Evolutionary conservation across 2,888 invertebrate genomes (phyloP).

Genomic region (Macropis europaea): DNA sequence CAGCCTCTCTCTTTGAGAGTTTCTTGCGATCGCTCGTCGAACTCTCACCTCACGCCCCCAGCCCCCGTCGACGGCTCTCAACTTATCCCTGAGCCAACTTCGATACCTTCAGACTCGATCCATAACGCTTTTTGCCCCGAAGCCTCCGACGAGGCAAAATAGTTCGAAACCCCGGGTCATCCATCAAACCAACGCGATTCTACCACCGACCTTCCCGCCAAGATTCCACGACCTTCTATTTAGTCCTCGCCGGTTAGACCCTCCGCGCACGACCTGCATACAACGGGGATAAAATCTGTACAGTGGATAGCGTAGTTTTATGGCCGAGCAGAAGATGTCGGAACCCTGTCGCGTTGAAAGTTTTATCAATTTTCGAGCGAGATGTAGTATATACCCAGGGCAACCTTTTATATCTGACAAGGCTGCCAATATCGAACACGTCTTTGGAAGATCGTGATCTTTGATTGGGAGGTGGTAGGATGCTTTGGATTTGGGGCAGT

Average conservation of each 20-base stretch:
- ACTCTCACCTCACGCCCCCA: constrained; percentile 57
- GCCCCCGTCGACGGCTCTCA: constrained; percentile 53
- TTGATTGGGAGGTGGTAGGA: constrained; percentile 31
- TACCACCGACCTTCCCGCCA: constrained; percentile 44
- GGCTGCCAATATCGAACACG: constrained; percentile 20
- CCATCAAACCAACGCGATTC: constrained; percentile 64
- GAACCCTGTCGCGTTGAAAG: constrained; percentile 19
- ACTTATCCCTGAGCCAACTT: constrained; percentile 55
- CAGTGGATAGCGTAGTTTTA: constrained; percentile 25
- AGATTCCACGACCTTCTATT: constrained; percentile 53
- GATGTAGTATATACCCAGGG: neutral
- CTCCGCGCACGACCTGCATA: constrained; percentile 11
- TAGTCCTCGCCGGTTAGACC: constrained; percentile 32
- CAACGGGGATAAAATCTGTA: constrained; percentile 41
- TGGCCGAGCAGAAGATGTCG: neutral
- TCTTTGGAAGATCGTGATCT: neutral
- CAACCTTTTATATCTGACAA: constrained; percentile 1
- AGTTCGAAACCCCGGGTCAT: constrained; percentile 64
- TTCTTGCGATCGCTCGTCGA: constrained; percentile 73
- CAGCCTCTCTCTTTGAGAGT: constrained; percentile 65
- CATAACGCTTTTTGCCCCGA: constrained; percentile 70
- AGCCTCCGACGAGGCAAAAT: constrained; percentile 70
- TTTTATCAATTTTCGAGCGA: constrained; percentile 39
- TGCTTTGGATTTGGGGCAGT: too few relatives aligned
- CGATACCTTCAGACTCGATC: constrained; percentile 67